Evolutionary conservation across 2,888 invertebrate genomes (phyloP).

Genomic region (Taphrorychus bicolor): DNA sequence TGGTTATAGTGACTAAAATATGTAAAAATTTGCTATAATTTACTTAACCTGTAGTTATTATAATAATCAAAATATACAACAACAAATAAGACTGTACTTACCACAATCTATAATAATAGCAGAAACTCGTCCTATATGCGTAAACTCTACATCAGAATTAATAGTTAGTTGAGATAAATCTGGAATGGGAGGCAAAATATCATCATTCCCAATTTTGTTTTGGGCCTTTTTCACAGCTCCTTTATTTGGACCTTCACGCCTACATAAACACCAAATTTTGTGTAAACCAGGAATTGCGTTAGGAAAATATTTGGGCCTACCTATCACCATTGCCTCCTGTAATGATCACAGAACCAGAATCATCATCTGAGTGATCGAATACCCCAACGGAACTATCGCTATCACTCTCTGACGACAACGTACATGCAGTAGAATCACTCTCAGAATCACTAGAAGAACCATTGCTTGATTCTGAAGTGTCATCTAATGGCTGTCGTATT

Average conservation of each 20-base stretch:
- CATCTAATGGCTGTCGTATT: slow-evolving; percentile 6
- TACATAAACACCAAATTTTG: slow-evolving; percentile 11
- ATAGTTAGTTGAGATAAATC: slow-evolving; percentile 37
- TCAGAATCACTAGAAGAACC: slow-evolving; percentile 33
- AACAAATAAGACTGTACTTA: slow-evolving; percentile 9
- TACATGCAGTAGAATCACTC: slow-evolving; percentile 25
- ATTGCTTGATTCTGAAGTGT: neutral
- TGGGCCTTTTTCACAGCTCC: slow-evolving; percentile 29
- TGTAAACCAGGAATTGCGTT: neutral
- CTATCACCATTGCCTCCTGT: slow-evolving; percentile 1
- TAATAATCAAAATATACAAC: slow-evolving; percentile 48
- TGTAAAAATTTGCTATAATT: neutral
- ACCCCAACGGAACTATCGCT: slow-evolving; percentile 17
- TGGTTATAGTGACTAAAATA: slow-evolving; percentile 75
- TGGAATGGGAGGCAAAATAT: slow-evolving; percentile 26
- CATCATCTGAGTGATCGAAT: slow-evolving; percentile 17
- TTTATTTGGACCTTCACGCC: slow-evolving; percentile 11
- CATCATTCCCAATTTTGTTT: slow-evolving; percentile 14
- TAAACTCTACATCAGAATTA: slow-evolving; percentile 28
- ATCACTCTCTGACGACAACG: slow-evolving; percentile 15
- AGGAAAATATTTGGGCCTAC: neutral
- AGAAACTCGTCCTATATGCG: slow-evolving; percentile 32
- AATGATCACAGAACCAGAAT: slow-evolving; percentile 17
- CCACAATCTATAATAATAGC: slow-evolving; percentile 27
- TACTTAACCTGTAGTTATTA: neutral